Base-by-base conservation (phyloP, 2,113 vertebrate genomes). In the Monarcha castaneiventris region DNA sequence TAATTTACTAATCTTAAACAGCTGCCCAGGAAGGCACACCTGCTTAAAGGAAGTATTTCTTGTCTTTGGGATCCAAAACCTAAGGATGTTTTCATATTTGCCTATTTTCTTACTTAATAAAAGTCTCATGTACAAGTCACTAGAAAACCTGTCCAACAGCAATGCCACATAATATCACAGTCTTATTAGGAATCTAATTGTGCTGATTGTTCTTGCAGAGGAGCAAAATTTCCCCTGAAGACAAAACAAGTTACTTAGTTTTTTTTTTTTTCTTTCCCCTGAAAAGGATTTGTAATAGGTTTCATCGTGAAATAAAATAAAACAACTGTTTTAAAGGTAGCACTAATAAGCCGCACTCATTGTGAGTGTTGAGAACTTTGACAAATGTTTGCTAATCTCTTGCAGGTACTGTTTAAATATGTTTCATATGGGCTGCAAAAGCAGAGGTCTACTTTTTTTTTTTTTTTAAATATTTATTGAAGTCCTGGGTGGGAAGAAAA, bases 1-100 rank as follows among this genome's bases (percentile, higher is more conserved):
- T 97, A 96, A 95, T 96, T 97, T 96, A 87, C 96, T 97, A 95
- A 97, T 97, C 97, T 97, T 93, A 90, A 81, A 94, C 97, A 98
- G 97, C 97, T 98, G 97, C 94, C 75, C 79, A 85, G 94, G 87
- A 97, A 89, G 75, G 84, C 74, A 91, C 97, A 98, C 96, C 97
- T 98, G 97, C 95, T 96, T 90, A 55, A 88, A 83, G 73, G 48
- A 67, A 92, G 63, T 82, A 90, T 90, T 83, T 72, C 22, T 46
- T 68, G 79, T 95, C 93, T 90, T 93, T 75, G 73, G 30, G 49
- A 78, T 84, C 37, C 81, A 72, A 96, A 87, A 68, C 62, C 26
- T 78, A 43, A 64, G 66, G 74, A 81, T 82, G 20, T 90, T 94
- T 94, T 56, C 32, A 22, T 64, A 67, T 92, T 90, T 82, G 52